These are phyloP conservation scores for Flexamia atlantica DNA, from an alignment of 2,888 invertebrate genomes.

Conservation along the genomic window DNA sequence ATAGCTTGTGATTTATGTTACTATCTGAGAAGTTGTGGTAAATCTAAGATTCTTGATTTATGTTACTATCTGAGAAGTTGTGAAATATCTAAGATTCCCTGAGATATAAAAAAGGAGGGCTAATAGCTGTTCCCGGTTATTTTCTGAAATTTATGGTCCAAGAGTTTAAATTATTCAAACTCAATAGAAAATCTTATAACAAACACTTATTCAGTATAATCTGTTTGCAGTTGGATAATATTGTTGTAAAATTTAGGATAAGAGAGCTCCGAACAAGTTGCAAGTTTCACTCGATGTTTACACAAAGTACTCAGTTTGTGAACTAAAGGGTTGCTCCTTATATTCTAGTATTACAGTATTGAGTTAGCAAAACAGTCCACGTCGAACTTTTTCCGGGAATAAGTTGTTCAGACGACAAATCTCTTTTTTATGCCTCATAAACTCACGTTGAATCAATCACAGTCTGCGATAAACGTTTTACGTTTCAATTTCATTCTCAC, in stretches of 20 bases:
- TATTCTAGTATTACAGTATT: background rate
- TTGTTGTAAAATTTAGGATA: background rate
- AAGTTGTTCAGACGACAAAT: slow-evolving; percentile 16
- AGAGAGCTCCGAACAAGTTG: background rate
- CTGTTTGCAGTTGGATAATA: too few relatives aligned
- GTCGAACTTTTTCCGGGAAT: background rate
- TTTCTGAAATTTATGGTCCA: too few relatives aligned
- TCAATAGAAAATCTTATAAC: too few relatives aligned
- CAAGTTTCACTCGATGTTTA: slow-evolving; percentile 4
- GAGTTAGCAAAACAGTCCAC: slow-evolving; percentile 4
- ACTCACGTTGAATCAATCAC: slow-evolving; percentile 34
- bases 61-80: too few relatives aligned
- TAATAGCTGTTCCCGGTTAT: too few relatives aligned
- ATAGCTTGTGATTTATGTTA: too few relatives aligned
- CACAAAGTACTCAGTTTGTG: background rate
- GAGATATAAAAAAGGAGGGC: too few relatives aligned
- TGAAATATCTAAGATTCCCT: too few relatives aligned
- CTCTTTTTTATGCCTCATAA: slow-evolving; percentile 25
- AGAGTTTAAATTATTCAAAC: too few relatives aligned
- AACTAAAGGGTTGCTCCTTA: background rate
- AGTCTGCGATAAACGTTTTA: slow-evolving; percentile 9
- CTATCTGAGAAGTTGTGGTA: too few relatives aligned
- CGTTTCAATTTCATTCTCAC: slow-evolving; percentile 16
- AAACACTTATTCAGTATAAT: too few relatives aligned
- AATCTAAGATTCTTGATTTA: too few relatives aligned